phyloP scores from a whole-genome alignment of 2,113 vertebrate genomes.

The Xiphophorus hellerii region DNA sequence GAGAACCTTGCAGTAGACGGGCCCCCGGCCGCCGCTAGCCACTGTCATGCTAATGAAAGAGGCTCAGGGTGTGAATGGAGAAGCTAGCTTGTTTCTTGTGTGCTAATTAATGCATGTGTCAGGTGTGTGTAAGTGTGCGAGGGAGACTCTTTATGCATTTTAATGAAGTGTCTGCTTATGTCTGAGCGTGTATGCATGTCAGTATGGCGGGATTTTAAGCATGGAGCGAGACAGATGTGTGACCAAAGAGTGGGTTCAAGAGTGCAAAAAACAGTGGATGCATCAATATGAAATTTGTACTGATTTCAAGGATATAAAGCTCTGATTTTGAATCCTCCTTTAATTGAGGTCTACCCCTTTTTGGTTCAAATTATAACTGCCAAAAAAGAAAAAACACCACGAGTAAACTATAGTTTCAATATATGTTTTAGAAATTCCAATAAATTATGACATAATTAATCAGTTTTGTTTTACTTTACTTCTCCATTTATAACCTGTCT shows the following conservation, averaged over 20 bases:
- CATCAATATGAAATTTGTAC: constrained; percentile 25
- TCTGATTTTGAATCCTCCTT: neutral
- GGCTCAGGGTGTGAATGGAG: constrained; percentile 78
- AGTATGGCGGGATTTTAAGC: constrained; percentile 56
- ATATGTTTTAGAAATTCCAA: neutral
- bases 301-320: constrained; percentile 21
- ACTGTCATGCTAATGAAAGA: constrained; percentile 83
- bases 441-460: neutral
- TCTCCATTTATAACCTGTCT: neutral
- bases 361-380: neutral
- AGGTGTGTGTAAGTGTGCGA: constrained; percentile 47
- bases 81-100: constrained; percentile 78
- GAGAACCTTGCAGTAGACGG: constrained; percentile 67
- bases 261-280: constrained; percentile 35
- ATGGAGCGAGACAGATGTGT: constrained; percentile 50
- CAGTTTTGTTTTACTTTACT: neutral
- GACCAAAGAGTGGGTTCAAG: constrained; percentile 38
- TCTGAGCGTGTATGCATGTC: constrained; percentile 49
- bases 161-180: constrained; percentile 69
- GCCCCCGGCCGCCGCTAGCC: constrained; percentile 69
- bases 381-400: no score
- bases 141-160: constrained; percentile 72
- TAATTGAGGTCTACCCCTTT: neutral
- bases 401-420: no score
- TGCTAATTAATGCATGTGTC: constrained; percentile 80